Evolutionary conservation across 1,140 invertebrate genomes (phyloP), one percentile per base, ranked within the genome.

Genomic region (Littorina saxatilis): DNA sequence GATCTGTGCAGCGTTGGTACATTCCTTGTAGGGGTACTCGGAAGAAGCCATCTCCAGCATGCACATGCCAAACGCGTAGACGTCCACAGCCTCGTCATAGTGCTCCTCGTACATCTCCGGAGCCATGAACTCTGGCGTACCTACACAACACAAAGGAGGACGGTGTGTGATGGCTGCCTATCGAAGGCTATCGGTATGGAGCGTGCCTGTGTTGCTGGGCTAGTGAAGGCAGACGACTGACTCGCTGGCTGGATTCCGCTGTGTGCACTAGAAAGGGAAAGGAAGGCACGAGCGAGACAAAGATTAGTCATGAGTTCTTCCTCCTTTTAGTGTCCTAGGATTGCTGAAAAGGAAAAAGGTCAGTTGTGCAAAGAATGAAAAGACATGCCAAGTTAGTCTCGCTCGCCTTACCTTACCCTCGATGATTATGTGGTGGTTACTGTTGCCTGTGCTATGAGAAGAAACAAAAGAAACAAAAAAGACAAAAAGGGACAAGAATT

Each of bases 21-120:
- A 99, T 93, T 99, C 99, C 77, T 96, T 91, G 93, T 99, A 99
- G 2, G 99, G 99, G 94, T 99, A 99, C 93, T 99, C 99, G 43
- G 97, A 98, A n/a, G 99, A 99, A 61, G 98, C 98, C 98, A 99
- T 99, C 94, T 99, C 99, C 87, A 99, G 94, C 97, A 99, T 99
- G 93, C 99, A 99, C 99, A 99, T 99, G 40, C 99, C 99, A 94
- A 99, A 99, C 3, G 99, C 98, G 93, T 99, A 99, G 52, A 99
- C 98, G 92, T 99, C 99, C 29, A 99, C 99, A 73, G 96, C 96
- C 93, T 99, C 99, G 93, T 99, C 98, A 92, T 99, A 99, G 92
- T 99, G 98, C 93, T 99, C 99, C 93, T 99, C 98, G 92, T 99
- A 99, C 97, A 99, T 99, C 94, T 99, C 99, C 13, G 99, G 98